Evolutionary conservation across 2,113 vertebrate species (phyloP).

Genomic region (Canis aureus): DNA sequence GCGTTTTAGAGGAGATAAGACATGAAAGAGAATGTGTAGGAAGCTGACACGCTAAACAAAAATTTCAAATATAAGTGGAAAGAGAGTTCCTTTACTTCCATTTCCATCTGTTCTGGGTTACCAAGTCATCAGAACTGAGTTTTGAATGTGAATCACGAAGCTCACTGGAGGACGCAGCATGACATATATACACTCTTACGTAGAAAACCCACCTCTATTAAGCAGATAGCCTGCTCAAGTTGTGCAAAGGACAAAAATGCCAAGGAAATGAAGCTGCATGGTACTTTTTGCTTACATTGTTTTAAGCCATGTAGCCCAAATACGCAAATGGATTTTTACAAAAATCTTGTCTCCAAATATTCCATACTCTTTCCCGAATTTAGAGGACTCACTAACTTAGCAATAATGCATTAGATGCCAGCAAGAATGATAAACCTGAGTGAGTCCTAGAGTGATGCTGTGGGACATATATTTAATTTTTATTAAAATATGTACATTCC

Average conservation of each 20-base stretch:
- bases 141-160: slow-evolving; percentile 18
- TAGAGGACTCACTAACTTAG: slow-evolving; percentile 42
- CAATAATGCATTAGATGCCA: not conserved
- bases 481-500: slow-evolving; percentile 65
- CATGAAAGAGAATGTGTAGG: slow-evolving; percentile 41
- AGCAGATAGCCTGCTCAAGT: not conserved
- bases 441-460: slow-evolving; percentile 35
- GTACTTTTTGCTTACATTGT: not conserved
- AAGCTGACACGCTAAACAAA: slow-evolving; percentile 54
- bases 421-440: slow-evolving; percentile 10
- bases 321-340: not conserved
- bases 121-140: not conserved
- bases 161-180: not conserved
- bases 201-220: not conserved
- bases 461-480: slow-evolving; percentile 52
- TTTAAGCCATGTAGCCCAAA: not conserved
- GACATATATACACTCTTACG: not conserved
- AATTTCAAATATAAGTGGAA: slow-evolving; percentile 58
- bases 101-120: slow-evolving; percentile 42
- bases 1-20: slow-evolving; percentile 51
- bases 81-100: not conserved
- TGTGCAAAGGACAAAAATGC: not conserved
- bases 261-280: not conserved
- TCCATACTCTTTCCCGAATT: not conserved
- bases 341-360: slow-evolving; percentile 49